Evolutionary conservation across 2,888 invertebrate genomes (phyloP).

Genomic region (Ectropis crepuscularia): DNA sequence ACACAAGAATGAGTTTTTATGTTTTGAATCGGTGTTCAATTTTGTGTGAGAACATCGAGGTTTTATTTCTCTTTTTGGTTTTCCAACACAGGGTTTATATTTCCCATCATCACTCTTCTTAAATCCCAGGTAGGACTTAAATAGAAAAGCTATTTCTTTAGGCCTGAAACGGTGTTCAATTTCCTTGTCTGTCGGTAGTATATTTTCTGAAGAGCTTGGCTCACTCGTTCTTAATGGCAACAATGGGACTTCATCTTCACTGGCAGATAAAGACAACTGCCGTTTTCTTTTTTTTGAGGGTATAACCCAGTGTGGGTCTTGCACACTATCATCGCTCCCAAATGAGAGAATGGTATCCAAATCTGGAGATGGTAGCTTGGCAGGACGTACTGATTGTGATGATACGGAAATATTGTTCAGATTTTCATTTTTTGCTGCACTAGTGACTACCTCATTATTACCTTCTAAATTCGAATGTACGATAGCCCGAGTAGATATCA

Average conservation of each 20-base stretch:
- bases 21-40: constrained; percentile 4
- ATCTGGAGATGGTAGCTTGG: constrained; percentile 6
- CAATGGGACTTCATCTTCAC: constrained; percentile 15
- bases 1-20: constrained; percentile 6
- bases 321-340: constrained; percentile 12
- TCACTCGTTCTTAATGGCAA: constrained; percentile 12
- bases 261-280: constrained; percentile 15
- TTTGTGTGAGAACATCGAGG: not conserved
- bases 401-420: constrained; percentile 5
- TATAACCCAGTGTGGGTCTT: constrained; percentile 10
- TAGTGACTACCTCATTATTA: constrained; percentile 6
- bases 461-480: constrained; percentile 5
- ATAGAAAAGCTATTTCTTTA: constrained; percentile 9
- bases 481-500: constrained; percentile 17
- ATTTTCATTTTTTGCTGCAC: constrained; percentile 5
- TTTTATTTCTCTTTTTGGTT: constrained; percentile 6
- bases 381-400: constrained; percentile 6
- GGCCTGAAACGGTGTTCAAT: constrained; percentile 9
- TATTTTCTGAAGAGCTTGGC: constrained; percentile 15
- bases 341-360: constrained; percentile 4
- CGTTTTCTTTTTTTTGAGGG: constrained; percentile 11
- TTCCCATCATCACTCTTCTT: constrained; percentile 11
- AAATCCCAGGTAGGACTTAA: constrained; percentile 17
- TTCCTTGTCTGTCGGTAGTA: constrained; percentile 13
- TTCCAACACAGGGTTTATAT: constrained; percentile 8